Base-by-base conservation (phyloP, 2,113 vertebrate species). In the Nanorana parkeri region DNA sequence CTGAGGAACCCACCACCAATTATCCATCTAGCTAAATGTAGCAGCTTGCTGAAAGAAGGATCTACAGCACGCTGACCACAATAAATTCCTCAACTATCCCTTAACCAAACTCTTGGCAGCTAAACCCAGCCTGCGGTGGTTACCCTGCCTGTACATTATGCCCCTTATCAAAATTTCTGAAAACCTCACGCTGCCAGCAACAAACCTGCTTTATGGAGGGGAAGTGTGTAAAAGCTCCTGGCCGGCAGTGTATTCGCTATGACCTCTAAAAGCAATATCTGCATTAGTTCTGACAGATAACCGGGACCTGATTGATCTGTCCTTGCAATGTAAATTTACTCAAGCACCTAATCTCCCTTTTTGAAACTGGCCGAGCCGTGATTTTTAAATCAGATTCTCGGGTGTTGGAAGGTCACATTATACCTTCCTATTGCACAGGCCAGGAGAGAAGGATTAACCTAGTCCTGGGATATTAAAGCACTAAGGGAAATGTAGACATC, bases 271-370 rank as follows among this genome's bases (percentile, higher is more conserved):
- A 67, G 77, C 64, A 68, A 68, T 79, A 68, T 56, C 65, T 60
- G 60, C 21, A 79, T 58, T 68, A 69, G 8, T 80, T 17, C 66
- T 80, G 78, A 69, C 66, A 69, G 77, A 80, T 69, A 80, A 51
- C 78, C 78, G 21, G 56, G 55, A 17, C 52, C 66, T 61, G 78
- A 80, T 80, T 71, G 78, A 80, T 80, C 67, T 51, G 78, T 80
- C 67, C 66, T 61, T 80, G 78, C 78, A 61, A 69, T 51, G 78
- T 61, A 80, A 60, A 69, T 69, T 80, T 80, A 80, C 67, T 80
- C 69, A 69, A 80, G 32, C 19, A 26, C 55, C 78, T 68, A 80
- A 80, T 80, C 78, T 69, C 54, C 28, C 24, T 51, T 61, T 68
- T 52, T 58, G 64, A 68, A 68, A 20, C 52, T 20, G 47, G 54